Evolutionary conservation across 2,888 invertebrate species (phyloP).

Genomic region (Celastrina argiolus): DNA sequence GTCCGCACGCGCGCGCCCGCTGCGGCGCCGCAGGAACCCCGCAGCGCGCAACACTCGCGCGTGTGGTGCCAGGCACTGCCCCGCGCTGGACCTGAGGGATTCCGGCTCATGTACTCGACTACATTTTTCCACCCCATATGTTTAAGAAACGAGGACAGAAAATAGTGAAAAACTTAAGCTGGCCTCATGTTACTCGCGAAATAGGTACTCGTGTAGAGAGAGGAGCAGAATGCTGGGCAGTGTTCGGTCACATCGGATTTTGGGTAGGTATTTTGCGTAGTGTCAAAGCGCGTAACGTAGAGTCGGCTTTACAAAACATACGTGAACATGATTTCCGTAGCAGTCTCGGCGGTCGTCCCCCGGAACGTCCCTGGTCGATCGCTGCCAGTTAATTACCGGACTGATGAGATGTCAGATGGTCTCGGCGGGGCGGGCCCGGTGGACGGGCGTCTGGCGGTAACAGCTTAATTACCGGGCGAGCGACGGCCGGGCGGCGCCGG

Average conservation of each 20-base stretch:
- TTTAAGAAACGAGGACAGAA: background rate
- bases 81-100: slow-evolving; percentile 19
- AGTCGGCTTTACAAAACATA: too few species aligned
- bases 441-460: background rate
- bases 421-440: background rate
- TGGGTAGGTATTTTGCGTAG: background rate
- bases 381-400: background rate
- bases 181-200: background rate
- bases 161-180: background rate
- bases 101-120: background rate
- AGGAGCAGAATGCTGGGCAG: background rate
- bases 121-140: background rate
- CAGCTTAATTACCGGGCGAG: background rate
- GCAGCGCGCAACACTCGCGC: slow-evolving; percentile 26
- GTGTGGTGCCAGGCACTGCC: slow-evolving; percentile 28
- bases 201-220: background rate
- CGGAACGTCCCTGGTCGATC: background rate
- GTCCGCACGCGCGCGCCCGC: slow-evolving; percentile 30
- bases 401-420: background rate
- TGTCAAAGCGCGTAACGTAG: too few species aligned
- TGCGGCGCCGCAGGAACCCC: slow-evolving; percentile 29
- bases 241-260: too few species aligned
- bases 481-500: background rate
- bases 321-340: background rate
- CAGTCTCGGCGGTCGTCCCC: background rate